These are phyloP conservation scores for Coptotermes formosanus DNA, from an alignment of 1,140 invertebrate species.

Conservation along the genomic window DNA sequence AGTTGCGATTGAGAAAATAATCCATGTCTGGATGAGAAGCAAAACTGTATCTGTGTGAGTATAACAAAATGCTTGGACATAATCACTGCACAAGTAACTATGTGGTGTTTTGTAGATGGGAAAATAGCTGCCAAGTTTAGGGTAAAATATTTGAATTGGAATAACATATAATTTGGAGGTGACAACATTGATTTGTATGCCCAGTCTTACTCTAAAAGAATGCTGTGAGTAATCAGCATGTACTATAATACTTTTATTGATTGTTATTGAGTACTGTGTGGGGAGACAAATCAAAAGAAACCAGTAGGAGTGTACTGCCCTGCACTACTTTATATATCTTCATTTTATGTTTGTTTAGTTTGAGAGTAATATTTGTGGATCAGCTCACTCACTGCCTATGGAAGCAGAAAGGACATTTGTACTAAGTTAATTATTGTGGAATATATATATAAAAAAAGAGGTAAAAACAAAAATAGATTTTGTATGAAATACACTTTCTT, in stretches of 20 bases:
- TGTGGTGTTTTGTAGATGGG: too few species aligned
- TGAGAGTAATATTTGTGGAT: background rate
- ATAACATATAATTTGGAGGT: too few species aligned
- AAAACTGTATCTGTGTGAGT: too few species aligned
- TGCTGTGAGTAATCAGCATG: background rate
- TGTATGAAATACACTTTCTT: slow-evolving; percentile 17
- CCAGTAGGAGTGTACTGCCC: background rate
- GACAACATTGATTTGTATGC: background rate
- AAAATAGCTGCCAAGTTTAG: too few species aligned
- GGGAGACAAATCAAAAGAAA: background rate
- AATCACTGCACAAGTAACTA: too few species aligned
- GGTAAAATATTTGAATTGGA: too few species aligned
- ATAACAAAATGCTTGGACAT: too few species aligned
- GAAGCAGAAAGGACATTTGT: background rate
- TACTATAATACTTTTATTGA: slow-evolving; percentile 7
- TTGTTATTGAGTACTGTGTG: background rate
- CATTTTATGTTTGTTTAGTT: background rate
- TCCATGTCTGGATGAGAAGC: too few species aligned
- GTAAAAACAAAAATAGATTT: background rate
- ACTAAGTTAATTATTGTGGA: slow-evolving; percentile 10
- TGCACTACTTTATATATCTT: background rate
- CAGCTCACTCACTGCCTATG: slow-evolving; percentile 3
- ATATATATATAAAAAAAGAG: background rate
- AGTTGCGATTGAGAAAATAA: too few species aligned
- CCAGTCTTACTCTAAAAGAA: background rate